Evolutionary conservation across 2,888 invertebrate genomes (phyloP).

Genomic region (Amphipyra tragopoginis): DNA sequence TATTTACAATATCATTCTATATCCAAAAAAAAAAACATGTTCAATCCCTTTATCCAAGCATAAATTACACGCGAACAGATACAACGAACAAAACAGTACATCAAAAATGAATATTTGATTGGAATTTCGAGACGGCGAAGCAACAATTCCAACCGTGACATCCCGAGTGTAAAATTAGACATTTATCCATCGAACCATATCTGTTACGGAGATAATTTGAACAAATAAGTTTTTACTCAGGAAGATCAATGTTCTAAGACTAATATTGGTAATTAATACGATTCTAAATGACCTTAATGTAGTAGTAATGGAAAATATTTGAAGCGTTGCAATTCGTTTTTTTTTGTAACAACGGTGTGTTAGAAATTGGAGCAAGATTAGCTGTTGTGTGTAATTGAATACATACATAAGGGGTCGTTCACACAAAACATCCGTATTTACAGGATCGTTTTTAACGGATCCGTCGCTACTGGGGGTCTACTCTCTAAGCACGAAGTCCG

Average conservation of each 20-base stretch:
- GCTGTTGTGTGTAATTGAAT: background rate
- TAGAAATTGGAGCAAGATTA: slow-evolving; percentile 6
- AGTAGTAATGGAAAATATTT: slow-evolving; percentile 7
- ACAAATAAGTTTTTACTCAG: background rate
- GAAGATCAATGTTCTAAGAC: slow-evolving; percentile 5
- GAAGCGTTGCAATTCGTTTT: slow-evolving; percentile 2
- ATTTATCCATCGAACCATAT: slow-evolving; percentile 15
- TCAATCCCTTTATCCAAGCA: too few species aligned
- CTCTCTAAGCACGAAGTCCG: too few species aligned
- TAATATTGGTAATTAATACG: slow-evolving; percentile 8
- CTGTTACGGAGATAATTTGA: background rate
- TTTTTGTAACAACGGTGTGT: slow-evolving; percentile 7
- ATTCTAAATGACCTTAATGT: slow-evolving; percentile 1
- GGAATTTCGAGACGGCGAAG: background rate
- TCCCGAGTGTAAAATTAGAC: slow-evolving; percentile 22
- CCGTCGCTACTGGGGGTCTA: too few species aligned
- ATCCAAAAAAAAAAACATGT: too few species aligned
- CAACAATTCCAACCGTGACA: slow-evolving; percentile 2
- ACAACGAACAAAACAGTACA: too few species aligned
- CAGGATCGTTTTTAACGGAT: too few species aligned
- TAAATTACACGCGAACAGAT: too few species aligned
- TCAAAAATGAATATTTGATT: slow-evolving; percentile 2
- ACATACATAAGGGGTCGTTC: too few species aligned
- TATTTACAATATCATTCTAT: too few species aligned
- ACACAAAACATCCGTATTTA: too few species aligned